Evolutionary conservation across 2,113 vertebrate genomes (phyloP).

Genomic region (Apus apus): DNA sequence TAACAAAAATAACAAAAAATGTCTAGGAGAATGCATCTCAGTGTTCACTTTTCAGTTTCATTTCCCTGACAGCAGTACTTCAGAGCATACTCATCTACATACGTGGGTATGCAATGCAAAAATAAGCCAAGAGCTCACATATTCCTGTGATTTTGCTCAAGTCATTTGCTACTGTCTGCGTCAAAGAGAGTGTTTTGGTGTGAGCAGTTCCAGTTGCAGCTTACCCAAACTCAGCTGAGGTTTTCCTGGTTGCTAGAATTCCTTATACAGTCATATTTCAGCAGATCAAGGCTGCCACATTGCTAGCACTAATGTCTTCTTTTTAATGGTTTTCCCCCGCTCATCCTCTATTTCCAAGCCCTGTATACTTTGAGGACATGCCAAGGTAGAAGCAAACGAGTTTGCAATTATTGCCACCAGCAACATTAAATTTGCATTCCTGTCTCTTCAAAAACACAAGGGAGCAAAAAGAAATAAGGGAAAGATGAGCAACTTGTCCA

Average conservation of each 20-base stretch:
- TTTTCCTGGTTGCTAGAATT: neutral
- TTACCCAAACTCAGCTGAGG: neutral
- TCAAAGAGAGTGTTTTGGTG: neutral
- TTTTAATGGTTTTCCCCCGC: neutral
- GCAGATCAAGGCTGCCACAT: neutral
- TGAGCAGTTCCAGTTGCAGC: neutral
- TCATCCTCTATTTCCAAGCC: slow-evolving; percentile 1
- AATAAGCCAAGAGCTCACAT: neutral
- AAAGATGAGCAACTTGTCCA: neutral
- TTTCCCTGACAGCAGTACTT: neutral
- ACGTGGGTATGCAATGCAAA: neutral
- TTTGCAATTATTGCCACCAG: neutral
- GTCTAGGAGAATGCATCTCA: neutral
- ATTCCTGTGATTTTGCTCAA: neutral
- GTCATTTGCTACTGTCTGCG: neutral
- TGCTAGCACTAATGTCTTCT: neutral
- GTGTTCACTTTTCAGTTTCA: neutral
- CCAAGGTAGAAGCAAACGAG: slow-evolving; percentile 25
- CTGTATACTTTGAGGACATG: slow-evolving; percentile 37
- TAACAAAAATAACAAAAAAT: neutral
- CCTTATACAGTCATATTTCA: fast-evolving
- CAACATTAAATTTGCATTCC: slow-evolving; percentile 50
- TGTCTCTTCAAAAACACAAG: slow-evolving; percentile 2
- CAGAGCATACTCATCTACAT: neutral
- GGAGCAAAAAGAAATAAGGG: neutral